phyloP scores from a whole-genome alignment of 2,888 invertebrate genomes.

The Falcaria lacertinaria region DNA sequence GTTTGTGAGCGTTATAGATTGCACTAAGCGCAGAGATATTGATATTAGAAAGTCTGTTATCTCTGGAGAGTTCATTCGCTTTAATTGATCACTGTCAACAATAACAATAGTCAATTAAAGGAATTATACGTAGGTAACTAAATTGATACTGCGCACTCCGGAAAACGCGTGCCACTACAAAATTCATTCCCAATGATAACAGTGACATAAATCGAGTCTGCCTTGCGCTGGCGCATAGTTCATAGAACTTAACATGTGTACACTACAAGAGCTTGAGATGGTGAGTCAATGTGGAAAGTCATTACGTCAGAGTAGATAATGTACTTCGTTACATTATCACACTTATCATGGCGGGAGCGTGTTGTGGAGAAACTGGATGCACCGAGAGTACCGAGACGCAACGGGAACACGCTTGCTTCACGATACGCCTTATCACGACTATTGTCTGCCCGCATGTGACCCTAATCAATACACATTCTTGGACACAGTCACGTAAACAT shows the following conservation, averaged over 20 bases:
- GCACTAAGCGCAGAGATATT: too few species aligned
- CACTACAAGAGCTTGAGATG: conserved; percentile 46
- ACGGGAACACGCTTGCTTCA: conserved; percentile 30
- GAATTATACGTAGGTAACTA: background rate
- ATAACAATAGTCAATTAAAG: background rate
- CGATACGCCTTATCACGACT: conserved; percentile 46
- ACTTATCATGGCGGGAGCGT: conserved; percentile 27
- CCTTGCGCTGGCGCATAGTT: conserved; percentile 43
- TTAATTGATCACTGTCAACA: background rate
- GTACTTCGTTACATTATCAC: too few species aligned
- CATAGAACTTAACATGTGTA: conserved; percentile 67
- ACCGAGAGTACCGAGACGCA: conserved; percentile 34
- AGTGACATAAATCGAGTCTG: conserved; percentile 71
- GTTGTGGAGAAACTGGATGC: conserved; percentile 57
- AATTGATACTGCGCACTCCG: conserved; percentile 29
- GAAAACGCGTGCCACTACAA: conserved; percentile 64
- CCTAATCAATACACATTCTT: conserved; percentile 61
- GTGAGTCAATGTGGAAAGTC: conserved; percentile 68
- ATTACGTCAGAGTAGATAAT: too few species aligned
- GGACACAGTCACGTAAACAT: conserved; percentile 53
- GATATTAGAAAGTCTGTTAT: too few species aligned
- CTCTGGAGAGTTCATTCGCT: too few species aligned
- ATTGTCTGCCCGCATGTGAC: conserved; percentile 48
- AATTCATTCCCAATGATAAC: conserved; percentile 60
- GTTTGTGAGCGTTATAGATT: too few species aligned